Conservation (phyloP, 2,888 invertebrate genomes). For the Nomada ruficornis region DNA sequence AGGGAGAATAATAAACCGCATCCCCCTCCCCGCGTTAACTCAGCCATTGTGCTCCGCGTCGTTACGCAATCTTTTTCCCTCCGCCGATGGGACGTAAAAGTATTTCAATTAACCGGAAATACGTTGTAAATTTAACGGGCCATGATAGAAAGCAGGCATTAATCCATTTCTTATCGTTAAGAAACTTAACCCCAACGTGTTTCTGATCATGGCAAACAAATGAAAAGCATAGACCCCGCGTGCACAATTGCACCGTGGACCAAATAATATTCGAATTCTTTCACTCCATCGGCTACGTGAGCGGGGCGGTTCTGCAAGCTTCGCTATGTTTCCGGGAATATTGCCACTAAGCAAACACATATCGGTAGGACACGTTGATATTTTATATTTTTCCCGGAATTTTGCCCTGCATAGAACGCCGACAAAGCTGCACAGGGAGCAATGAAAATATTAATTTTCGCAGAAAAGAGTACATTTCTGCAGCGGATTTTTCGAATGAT, state of each 20-base stretch:
- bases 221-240: background rate
- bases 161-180: slow-evolving; percentile 8
- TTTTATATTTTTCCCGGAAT: background rate
- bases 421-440: background rate
- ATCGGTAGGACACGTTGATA: background rate
- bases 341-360: background rate
- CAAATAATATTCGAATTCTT: too few species aligned
- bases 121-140: slow-evolving; percentile 10
- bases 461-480: background rate
- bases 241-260: too few species aligned
- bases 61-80: slow-evolving; percentile 12
- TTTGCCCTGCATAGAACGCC: too few species aligned
- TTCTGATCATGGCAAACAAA: background rate
- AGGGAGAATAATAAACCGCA: slow-evolving; percentile 57
- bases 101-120: slow-evolving; percentile 21
- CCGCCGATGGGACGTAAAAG: background rate
- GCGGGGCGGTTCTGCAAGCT: background rate
- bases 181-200: background rate
- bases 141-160: background rate
- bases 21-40: slow-evolving; percentile 33
- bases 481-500: background rate
- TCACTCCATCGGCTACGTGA: too few species aligned
- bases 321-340: background rate
- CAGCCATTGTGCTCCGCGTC: slow-evolving; percentile 10
- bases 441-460: slow-evolving; percentile 32